These are phyloP conservation scores for Lacerta agilis DNA, from an alignment of 2,797 vertebrate species.

Conservation along the genomic window DNA sequence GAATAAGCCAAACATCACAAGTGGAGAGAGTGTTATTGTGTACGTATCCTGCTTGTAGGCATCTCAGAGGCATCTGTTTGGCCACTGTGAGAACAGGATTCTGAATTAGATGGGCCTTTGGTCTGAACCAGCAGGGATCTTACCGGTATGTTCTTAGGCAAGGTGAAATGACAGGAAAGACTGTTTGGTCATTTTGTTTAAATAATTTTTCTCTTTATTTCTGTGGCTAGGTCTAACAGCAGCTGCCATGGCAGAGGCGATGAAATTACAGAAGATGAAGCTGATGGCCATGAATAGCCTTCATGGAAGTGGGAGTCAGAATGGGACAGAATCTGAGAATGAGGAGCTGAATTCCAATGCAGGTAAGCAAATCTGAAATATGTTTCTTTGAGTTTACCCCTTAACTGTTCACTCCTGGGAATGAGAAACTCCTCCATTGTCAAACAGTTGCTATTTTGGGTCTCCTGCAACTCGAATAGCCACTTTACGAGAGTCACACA, in stretches of 20 bases:
- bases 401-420: background rate
- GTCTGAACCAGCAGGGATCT: too few species aligned
- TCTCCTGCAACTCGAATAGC: background rate
- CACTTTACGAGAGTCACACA: background rate
- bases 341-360: conserved; percentile 90
- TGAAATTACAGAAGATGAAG: conserved; percentile 95
- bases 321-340: conserved; percentile 89
- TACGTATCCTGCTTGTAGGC: too few species aligned
- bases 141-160: too few species aligned
- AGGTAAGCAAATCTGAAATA: conserved; percentile 71
- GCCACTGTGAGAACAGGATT: too few species aligned
- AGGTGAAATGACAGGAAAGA: background rate
- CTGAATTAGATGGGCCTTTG: too few species aligned
- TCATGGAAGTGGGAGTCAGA: conserved; percentile 86
- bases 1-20: too few species aligned
- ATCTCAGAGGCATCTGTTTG: too few species aligned
- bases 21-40: too few species aligned
- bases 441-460: background rate
- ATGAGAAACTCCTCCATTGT: background rate
- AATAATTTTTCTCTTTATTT: background rate
- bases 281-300: conserved; percentile 90
- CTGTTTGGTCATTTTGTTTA: background rate
- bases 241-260: conserved; percentile 92
- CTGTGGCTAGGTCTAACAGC: conserved; percentile 85
- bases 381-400: background rate